Evolutionary conservation across 2,113 vertebrate genomes (phyloP), one percentile per base, ranked within the genome.

Genomic region (Cynoglossus semilaevis): DNA sequence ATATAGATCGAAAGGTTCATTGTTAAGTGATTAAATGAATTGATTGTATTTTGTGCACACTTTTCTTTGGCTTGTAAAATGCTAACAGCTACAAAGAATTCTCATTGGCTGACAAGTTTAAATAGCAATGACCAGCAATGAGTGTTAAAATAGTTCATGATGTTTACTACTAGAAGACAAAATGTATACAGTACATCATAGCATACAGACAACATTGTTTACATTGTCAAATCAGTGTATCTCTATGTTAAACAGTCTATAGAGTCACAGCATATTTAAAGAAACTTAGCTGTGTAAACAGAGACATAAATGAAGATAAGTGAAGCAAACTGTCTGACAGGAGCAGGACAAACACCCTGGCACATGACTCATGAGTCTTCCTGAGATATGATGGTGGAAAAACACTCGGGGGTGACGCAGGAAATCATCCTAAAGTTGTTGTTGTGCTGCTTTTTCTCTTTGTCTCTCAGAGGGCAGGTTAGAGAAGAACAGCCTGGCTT

Each of bases 401-500:
- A 51, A 53, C 65, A 63, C 37, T 65, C 22, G 60, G 64, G 63
- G 48, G 29, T 66, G 18, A 61, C 19, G 69, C 62, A 63, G 77
- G 69, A 80, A 74, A 29, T 64, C 43, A n/a, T 15, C 16, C 58
- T 22, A 54, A 48, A 22, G 48, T 51, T 52, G 35, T 15, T 63
- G 58, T 71, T 63, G 48, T 22, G 15, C 46, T 7, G 9, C 9
- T 38, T 8, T 70, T 62, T 71, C 44, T 47, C 58, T 67, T 19
- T 58, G 9, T 54, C 51, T 7, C 8, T 61, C 81, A 93, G 97
- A 98, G 87, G 88, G 90, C 73, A 87, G 94, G 45, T 88, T 99
- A 77, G 95, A 98, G 85, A 93, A 78, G 77, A 98, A 98, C 67
- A 91, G 85, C 0, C 91, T 97, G 13, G 95, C 96, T n/a, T 0